These are phyloP conservation scores for Parelbella ahira DNA, from an alignment of 2,888 invertebrate genomes.

Conservation along the genomic window DNA sequence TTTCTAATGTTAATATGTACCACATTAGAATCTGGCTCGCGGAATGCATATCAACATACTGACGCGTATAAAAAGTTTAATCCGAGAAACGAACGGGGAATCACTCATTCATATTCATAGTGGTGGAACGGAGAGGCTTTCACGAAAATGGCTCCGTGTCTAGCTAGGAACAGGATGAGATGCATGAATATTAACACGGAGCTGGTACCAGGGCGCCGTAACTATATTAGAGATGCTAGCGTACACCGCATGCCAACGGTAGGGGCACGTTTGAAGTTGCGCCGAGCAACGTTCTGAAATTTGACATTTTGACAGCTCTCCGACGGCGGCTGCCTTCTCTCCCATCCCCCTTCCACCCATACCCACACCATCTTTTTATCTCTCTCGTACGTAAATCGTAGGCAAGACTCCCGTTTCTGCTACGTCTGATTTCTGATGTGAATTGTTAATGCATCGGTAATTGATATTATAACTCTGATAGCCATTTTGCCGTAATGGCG, in stretches of 20 bases:
- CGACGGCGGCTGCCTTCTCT: conserved; percentile 70
- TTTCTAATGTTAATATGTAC: conserved; percentile 26
- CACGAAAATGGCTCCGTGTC: conserved; percentile 73
- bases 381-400: conserved; percentile 62
- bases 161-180: conserved; percentile 71
- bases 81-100: conserved; percentile 67
- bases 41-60: conserved; percentile 30
- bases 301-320: conserved; percentile 82
- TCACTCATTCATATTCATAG: conserved; percentile 78
- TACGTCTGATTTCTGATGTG: conserved; percentile 77
- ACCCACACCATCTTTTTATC: conserved; percentile 38
- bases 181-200: conserved; percentile 78
- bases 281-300: conserved; percentile 77
- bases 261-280: conserved; percentile 79
- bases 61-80: conserved; percentile 61
- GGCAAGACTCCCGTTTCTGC: conserved; percentile 74
- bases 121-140: conserved; percentile 64
- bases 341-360: conserved; percentile 43
- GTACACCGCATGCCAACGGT: conserved; percentile 67
- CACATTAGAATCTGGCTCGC: conserved; percentile 22
- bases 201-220: conserved; percentile 65
- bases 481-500: conserved; percentile 54
- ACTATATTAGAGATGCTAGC: conserved; percentile 71
- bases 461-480: conserved; percentile 79
- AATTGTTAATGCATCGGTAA: conserved; percentile 80